A percentile compares a stretch with the other conserved stretches of the same genome.
These are phyloP conservation scores for Thymallus thymallus DNA, from an alignment of 2,113 vertebrate genomes.

Conservation along the genomic window DNA sequence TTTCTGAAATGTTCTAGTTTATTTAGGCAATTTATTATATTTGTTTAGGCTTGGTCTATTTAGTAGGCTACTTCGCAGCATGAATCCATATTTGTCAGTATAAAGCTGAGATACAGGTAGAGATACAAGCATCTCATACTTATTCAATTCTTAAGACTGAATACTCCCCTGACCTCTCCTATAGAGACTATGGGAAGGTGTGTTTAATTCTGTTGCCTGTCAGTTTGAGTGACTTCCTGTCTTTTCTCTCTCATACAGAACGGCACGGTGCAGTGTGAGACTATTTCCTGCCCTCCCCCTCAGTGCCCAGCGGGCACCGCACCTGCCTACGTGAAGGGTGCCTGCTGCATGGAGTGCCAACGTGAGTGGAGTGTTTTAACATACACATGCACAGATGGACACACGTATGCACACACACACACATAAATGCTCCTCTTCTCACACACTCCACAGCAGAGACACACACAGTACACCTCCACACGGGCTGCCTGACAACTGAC, in stretches of 20 bases:
- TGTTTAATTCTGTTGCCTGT: background rate
- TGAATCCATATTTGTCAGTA: too few species aligned
- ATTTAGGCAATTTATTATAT: too few species aligned
- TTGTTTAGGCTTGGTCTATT: too few species aligned
- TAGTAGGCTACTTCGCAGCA: too few species aligned
- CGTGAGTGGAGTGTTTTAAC: slow-evolving; percentile 79
- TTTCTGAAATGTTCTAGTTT: too few species aligned
- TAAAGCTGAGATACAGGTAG: too few species aligned
- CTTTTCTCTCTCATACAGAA: slow-evolving; percentile 75
- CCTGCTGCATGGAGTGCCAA: slow-evolving; percentile 95
- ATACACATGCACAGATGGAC: slow-evolving; percentile 4
- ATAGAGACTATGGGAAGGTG: too few species aligned
- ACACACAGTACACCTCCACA: slow-evolving; percentile 55
- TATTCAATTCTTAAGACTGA: background rate
- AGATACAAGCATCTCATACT: background rate
- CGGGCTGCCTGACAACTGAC: slow-evolving; percentile 70
- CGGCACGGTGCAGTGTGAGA: slow-evolving; percentile 88
- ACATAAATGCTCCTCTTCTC: slow-evolving; percentile 20
- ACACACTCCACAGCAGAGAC: slow-evolving; percentile 18
- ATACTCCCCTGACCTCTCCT: background rate
- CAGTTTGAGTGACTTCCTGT: slow-evolving; percentile 3
- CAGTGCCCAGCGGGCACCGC: slow-evolving; percentile 83
- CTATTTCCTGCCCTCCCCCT: slow-evolving; percentile 80
- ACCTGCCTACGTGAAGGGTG: slow-evolving; percentile 84
- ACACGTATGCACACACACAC: slow-evolving; percentile 15